Base-by-base conservation (phyloP, 2,113 vertebrate species). In the Tetraodon nigroviridis region DNA sequence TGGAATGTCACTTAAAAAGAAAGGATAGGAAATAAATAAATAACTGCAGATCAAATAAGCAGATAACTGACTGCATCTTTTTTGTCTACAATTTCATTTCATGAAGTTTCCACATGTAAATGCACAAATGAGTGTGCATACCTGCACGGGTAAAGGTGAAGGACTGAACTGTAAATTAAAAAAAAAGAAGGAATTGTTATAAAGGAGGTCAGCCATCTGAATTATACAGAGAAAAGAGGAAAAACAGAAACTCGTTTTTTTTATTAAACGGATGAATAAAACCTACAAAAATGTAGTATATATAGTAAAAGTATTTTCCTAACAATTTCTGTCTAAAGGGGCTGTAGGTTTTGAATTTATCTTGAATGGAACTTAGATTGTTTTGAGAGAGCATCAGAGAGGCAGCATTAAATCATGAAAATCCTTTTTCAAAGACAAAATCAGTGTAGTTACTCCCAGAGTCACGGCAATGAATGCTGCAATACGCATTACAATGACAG, bases 1-100 rank as follows among this genome's bases (percentile, higher is more conserved):
- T 98, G 95, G 89, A 98, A 98, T 55, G 95, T 98, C 52, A 98
- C 95, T 88, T 51, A 44, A 55, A 60, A 64, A 69, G 13, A 16
- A 48, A 66, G 6, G 60, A 44, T n/a, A 61, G 5, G 46, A 42
- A 47, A 64, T 6, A 41, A 55, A 51, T 62, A 32, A 52, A 7
- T 46, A 46, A 46, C 15, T 13, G n/a, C 44, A 17, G 44, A 2
- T 17, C 16, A 13, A 15, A 17, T 15, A 44, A 6, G 42, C 4
- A 14, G 14, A 3, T 15, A 12, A 17, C 42, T 15, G 16, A 44
- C 16, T 44, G 42, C 42, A 15, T 44, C 16, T 6, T 44, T 44
- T 44, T 44, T 44, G 13, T 18, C 13, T 7, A 45, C 14, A 40
- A 41, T n/a, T 42, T 44, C 44, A 55, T 53, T 22, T 21, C 22